phyloP scores from a whole-genome alignment of 2,113 vertebrate genomes.

The Lamprotornis superbus region DNA sequence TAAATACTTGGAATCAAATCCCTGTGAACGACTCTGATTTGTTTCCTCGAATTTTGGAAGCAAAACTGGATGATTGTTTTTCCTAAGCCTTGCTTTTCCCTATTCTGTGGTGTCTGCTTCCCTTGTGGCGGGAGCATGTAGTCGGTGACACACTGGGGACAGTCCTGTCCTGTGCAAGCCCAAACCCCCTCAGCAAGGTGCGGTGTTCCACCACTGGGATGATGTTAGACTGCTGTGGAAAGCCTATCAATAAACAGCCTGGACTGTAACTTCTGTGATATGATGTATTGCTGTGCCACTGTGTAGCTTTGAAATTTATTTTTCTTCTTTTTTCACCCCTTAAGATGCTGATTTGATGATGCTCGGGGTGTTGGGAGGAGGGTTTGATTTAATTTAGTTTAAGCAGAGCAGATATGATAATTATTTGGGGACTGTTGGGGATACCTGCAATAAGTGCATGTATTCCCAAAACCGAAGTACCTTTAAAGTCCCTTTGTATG shows the following conservation, averaged over 20 bases:
- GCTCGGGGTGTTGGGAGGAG: not conserved
- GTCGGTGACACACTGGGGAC: not conserved
- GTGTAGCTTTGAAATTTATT: not conserved
- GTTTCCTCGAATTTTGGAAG: not conserved
- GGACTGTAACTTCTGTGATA: not conserved
- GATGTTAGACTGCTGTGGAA: not conserved
- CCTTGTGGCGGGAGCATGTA: not conserved
- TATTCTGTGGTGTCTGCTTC: not conserved
- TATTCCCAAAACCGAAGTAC: not conserved
- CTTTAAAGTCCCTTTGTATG: not conserved
- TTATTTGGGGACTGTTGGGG: not conserved
- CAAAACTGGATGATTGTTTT: not conserved
- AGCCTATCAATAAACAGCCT: not conserved
- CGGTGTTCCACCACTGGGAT: not conserved
- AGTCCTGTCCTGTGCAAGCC: not conserved
- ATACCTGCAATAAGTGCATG: not conserved
- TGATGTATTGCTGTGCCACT: not conserved
- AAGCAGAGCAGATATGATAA: not conserved
- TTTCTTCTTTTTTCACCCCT: fast-evolving
- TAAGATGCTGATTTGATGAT: not conserved
- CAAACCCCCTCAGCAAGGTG: not conserved
- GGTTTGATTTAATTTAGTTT: not conserved
- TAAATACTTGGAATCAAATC: not conserved
- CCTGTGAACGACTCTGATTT: not conserved
- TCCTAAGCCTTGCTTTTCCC: not conserved